Evolutionary conservation across 2,888 invertebrate genomes (phyloP).

Genomic region (Cantharis lateralis): DNA sequence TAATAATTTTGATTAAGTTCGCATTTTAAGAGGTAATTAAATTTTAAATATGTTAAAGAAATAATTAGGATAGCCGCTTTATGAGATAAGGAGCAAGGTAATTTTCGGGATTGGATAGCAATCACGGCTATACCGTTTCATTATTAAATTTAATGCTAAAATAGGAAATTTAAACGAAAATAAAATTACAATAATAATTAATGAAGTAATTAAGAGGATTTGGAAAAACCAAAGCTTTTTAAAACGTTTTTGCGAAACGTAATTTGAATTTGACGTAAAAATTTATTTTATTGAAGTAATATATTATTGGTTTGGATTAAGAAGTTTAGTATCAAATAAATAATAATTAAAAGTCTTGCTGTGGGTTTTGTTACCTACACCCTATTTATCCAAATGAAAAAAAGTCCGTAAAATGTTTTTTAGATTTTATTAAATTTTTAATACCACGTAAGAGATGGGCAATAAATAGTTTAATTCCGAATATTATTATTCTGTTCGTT

Average conservation of each 20-base stretch:
- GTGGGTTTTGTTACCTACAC: background rate
- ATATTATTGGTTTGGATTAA: no score
- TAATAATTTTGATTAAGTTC: background rate
- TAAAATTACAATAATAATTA: background rate
- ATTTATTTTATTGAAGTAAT: background rate
- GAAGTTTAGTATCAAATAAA: background rate
- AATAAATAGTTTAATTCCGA: no score
- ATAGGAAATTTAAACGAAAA: background rate
- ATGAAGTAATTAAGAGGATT: background rate
- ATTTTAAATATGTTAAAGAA: background rate
- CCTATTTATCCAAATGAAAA: no score
- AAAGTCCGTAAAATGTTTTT: no score
- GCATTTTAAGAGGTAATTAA: background rate
- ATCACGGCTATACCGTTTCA: background rate
- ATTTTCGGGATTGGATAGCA: background rate
- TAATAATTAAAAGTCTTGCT: background rate
- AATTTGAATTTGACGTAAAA: background rate
- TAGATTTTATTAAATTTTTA: no score
- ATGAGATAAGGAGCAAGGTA: background rate
- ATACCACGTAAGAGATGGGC: no score
- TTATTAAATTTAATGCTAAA: background rate
- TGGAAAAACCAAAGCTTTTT: background rate
- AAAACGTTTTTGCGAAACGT: background rate
- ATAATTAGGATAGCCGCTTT: background rate
- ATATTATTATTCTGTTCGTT: no score